phyloP scores from a whole-genome alignment of 2,797 vertebrate genomes.

The Muscicapa striata region DNA sequence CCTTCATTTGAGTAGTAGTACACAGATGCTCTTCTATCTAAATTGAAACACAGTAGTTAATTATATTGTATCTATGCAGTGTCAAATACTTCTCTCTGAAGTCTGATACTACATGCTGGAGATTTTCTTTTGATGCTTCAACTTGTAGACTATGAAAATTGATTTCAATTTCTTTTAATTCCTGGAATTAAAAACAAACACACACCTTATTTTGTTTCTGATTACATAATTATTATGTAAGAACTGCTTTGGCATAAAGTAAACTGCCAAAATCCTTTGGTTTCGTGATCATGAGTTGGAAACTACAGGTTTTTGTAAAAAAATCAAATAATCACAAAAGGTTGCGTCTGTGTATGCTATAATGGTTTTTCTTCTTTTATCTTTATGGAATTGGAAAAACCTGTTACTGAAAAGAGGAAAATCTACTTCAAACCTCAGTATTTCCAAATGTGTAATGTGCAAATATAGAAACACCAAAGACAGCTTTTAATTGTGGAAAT shows the following conservation, averaged over 20 bases:
- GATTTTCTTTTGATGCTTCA: background rate
- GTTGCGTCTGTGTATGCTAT: fast-evolving
- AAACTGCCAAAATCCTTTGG: background rate
- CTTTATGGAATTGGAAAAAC: background rate
- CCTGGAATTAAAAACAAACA: background rate
- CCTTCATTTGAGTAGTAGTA: background rate
- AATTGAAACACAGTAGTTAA: background rate
- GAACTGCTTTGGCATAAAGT: background rate
- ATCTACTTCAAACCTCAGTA: constrained; percentile 31
- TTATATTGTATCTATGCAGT: background rate
- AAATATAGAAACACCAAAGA: background rate
- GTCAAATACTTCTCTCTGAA: background rate
- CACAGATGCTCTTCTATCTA: background rate
- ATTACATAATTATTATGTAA: background rate
- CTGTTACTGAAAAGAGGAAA: background rate
- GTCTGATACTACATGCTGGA: background rate
- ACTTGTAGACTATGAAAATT: background rate
- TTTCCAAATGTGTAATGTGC: constrained; percentile 6
- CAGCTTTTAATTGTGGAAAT: background rate
- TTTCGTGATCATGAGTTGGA: background rate
- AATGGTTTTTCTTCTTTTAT: background rate
- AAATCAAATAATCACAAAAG: background rate
- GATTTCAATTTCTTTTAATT: background rate
- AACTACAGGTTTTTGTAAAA: background rate
- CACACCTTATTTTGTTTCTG: background rate